Conservation (phyloP, 2,888 invertebrate genomes). For the Volucella zonaria region DNA sequence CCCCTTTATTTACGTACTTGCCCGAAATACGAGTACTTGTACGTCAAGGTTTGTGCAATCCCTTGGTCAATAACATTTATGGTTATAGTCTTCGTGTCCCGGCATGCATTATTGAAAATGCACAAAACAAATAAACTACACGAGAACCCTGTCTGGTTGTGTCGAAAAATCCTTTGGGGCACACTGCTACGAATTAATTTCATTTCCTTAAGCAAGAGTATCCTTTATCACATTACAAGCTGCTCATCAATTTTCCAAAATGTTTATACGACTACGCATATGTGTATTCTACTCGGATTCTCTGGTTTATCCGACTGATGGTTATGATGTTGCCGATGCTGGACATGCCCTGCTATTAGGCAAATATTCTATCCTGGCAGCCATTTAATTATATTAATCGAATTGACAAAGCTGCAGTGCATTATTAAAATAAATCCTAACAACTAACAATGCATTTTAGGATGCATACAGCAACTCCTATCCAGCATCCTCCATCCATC, state of each 20-base stretch:
- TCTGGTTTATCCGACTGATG: too few relatives aligned
- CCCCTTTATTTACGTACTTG: too few relatives aligned
- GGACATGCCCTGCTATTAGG: constrained; percentile 42
- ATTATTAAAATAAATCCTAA: constrained; percentile 72
- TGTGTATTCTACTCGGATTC: not conserved
- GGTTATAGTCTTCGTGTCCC: constrained; percentile 54
- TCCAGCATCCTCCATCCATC: too few relatives aligned
- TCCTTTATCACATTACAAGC: constrained; percentile 65
- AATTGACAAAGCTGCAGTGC: constrained; percentile 72
- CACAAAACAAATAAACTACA: constrained; percentile 64
- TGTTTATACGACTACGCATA: constrained; percentile 35
- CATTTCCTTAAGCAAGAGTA: constrained; percentile 63
- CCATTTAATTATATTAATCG: constrained; percentile 74
- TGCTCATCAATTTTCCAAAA: constrained; percentile 59
- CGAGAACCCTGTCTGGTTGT: not conserved
- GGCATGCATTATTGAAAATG: constrained; percentile 61
- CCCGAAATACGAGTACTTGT: too few relatives aligned
- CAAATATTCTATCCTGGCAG: constrained; percentile 68
- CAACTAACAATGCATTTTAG: constrained; percentile 56
- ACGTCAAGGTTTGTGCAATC: constrained; percentile 5
- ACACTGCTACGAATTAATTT: constrained; percentile 66
- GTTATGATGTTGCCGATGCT: not conserved
- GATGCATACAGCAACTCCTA: not conserved
- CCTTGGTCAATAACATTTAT: constrained; percentile 50
- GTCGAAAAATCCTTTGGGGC: constrained; percentile 57